These are phyloP conservation scores for Lepidochrysops patricia DNA, from an alignment of 2,888 invertebrate genomes.

Conservation along the genomic window DNA sequence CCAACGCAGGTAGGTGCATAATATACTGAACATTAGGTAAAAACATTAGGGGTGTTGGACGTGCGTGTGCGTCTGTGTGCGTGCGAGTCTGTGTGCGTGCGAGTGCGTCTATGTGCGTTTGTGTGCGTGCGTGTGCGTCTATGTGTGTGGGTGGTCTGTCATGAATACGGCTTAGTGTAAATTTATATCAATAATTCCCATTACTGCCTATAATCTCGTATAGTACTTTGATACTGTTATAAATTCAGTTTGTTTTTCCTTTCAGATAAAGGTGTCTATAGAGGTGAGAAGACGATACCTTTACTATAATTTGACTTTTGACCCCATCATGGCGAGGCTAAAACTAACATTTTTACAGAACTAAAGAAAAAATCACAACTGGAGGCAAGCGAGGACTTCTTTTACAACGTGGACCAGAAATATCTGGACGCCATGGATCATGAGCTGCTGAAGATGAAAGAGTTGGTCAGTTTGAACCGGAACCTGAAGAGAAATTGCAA, in stretches of 20 bases:
- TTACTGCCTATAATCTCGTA: too few relatives aligned
- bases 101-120: too few relatives aligned
- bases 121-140: too few relatives aligned
- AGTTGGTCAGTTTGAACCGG: neutral
- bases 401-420: neutral
- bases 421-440: neutral
- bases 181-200: too few relatives aligned
- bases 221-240: too few relatives aligned
- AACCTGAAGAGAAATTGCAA: too few relatives aligned
- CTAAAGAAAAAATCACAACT: neutral
- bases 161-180: too few relatives aligned
- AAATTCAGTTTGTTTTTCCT: constrained; percentile 13
- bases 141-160: too few relatives aligned
- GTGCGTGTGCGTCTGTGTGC: too few relatives aligned
- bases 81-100: too few relatives aligned
- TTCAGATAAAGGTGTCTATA: constrained; percentile 23
- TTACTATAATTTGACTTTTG: neutral
- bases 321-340: neutral
- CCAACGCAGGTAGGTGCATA: neutral
- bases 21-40: too few relatives aligned
- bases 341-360: neutral
- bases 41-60: too few relatives aligned
- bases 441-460: neutral
- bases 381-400: neutral
- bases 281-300: constrained; percentile 18